Base-by-base conservation (phyloP, 2,888 invertebrate genomes). In the Mystacides longicornis region DNA sequence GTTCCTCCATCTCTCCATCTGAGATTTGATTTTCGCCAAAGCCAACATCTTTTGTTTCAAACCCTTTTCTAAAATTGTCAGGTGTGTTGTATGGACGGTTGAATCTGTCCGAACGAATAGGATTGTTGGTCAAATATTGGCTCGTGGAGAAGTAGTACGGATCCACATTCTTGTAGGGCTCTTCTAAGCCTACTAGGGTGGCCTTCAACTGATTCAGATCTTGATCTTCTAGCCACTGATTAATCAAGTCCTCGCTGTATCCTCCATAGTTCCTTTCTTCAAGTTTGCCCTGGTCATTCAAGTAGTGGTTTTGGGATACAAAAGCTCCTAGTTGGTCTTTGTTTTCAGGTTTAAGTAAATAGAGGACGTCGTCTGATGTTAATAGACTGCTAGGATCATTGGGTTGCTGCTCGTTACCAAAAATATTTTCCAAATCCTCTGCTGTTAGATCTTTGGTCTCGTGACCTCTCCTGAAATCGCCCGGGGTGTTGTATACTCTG, bases 1-100 rank as follows among this genome's bases (percentile, higher is more conserved):
- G 75, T 66, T 83, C 81, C 5, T 78, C 74, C 43, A 77, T 59
- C 67, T 66, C 54, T 65, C 66, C 42, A 64, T 65, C 54, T 0
- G 61, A 58, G 0, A 63, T 59, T 31, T 69, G 67, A 16, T 66
- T 63, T n/a, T 64, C 62, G 7, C 66, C 60, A 3, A 64, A 42
- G 27, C 63, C 47, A 60, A 67, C 64, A 50, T 69, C 69, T n/a
- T 63, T 58, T 33, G 65, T 64, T 55, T 69, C 74, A 63, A 65
- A 63, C 9, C 69, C 71, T 19, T 63, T 60, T 11, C 71, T 64
- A 62, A 67, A 70, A 51, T 64, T 58, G 47, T 69, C 68, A 1
- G 71, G 71, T 11, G 69, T 71, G 62, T 71, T 71, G 63, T 70
- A 71, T 21, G 66, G 58, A 7, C 68, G 63, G 11, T 67, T 68